Conservation (phyloP, 2,888 invertebrate genomes). For the Rotaria sp. region DNA sequence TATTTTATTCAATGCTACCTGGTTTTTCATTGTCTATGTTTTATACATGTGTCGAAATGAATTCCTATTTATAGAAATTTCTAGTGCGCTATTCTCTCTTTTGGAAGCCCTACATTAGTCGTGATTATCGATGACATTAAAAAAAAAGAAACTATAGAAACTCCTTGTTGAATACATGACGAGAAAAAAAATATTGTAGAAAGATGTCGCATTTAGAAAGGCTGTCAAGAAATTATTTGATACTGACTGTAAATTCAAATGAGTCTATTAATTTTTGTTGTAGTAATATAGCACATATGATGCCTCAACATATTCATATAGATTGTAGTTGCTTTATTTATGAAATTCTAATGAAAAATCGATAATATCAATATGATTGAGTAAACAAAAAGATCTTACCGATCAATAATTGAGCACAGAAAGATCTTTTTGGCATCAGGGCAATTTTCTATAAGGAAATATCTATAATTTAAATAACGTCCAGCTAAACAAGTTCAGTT, state of each 20-base stretch:
- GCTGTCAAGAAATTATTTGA: neutral
- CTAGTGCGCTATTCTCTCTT: neutral
- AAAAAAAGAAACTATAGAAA: slow-evolving; percentile 1
- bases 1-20: neutral
- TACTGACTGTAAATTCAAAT: neutral
- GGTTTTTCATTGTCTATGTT: neutral
- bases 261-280: neutral
- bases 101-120: neutral
- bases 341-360: too few relatives aligned
- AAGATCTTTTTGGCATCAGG: too few relatives aligned
- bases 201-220: neutral
- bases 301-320: neutral
- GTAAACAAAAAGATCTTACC: too few relatives aligned
- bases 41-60: neutral
- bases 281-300: neutral
- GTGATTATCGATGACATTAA: neutral
- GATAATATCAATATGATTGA: too few relatives aligned
- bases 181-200: neutral
- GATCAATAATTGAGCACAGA: too few relatives aligned
- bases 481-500: too few relatives aligned
- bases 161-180: neutral
- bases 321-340: too few relatives aligned
- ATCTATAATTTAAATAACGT: too few relatives aligned
- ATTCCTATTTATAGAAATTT: neutral
- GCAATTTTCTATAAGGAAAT: too few relatives aligned